These are phyloP conservation scores for Mallotus villosus DNA, from an alignment of 2,797 vertebrate species.

Conservation along the genomic window DNA sequence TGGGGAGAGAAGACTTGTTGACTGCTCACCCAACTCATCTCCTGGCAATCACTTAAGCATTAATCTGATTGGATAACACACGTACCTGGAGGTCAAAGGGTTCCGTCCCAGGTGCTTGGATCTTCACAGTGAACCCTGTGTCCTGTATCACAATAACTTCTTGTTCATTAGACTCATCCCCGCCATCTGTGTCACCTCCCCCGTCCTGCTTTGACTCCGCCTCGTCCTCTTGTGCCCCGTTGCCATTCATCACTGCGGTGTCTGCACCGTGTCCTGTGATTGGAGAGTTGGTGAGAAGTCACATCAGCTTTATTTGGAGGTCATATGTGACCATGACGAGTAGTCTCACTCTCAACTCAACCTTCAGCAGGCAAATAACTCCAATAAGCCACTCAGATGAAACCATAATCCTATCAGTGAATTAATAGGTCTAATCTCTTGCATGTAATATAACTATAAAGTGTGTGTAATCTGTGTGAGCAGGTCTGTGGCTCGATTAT, in stretches of 20 bases:
- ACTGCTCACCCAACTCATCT: neutral
- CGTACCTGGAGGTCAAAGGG: slow-evolving; percentile 93
- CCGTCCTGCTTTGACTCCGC: slow-evolving; percentile 79
- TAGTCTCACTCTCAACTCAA: neutral
- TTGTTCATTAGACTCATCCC: slow-evolving; percentile 90
- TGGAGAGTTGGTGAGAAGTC: slow-evolving; percentile 1
- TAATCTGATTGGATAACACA: neutral
- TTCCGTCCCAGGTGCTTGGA: slow-evolving; percentile 92
- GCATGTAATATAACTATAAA: too few species aligned
- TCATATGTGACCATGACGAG: neutral
- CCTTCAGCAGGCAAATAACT: too few species aligned
- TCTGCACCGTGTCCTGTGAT: slow-evolving; percentile 77
- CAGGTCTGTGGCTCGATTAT: too few species aligned
- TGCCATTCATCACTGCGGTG: slow-evolving; percentile 88
- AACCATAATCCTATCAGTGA: too few species aligned
- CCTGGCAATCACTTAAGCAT: neutral
- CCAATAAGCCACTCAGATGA: too few species aligned
- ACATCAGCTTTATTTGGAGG: neutral
- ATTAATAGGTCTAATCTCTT: too few species aligned
- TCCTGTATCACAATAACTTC: slow-evolving; percentile 99
- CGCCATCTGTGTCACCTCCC: slow-evolving; percentile 74
- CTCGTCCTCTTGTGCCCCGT: slow-evolving; percentile 78
- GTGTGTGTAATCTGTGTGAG: too few species aligned
- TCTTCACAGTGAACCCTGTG: slow-evolving; percentile 96
- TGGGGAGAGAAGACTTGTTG: neutral